These are phyloP conservation scores for Osmerus mordax DNA, from an alignment of 2,113 vertebrate species.

Conservation along the genomic window DNA sequence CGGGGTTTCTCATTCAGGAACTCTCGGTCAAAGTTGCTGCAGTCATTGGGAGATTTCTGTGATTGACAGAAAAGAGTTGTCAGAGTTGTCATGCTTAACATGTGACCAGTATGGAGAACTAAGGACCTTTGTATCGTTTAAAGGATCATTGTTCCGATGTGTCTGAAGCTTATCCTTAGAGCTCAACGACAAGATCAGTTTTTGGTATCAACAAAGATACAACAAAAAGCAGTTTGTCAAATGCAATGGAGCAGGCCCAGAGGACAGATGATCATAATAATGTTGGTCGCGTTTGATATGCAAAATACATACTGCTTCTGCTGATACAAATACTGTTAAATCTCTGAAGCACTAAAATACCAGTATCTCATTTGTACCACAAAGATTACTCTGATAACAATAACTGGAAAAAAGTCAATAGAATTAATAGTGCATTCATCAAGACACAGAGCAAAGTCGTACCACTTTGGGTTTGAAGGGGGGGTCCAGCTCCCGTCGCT, in stretches of 20 bases:
- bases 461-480: slow-evolving; percentile 98
- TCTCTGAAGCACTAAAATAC: neutral
- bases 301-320: too few species aligned
- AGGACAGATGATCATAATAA: too few species aligned
- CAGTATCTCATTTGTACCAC: neutral
- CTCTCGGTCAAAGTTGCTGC: slow-evolving; percentile 94
- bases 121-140: too few species aligned
- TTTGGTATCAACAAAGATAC: too few species aligned
- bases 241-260: too few species aligned
- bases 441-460: slow-evolving; percentile 35
- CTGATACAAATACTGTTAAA: neutral
- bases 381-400: neutral
- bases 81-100: slow-evolving; percentile 25
- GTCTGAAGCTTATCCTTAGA: too few species aligned
- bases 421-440: neutral
- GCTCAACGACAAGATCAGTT: too few species aligned
- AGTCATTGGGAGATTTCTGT: slow-evolving; percentile 89
- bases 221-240: too few species aligned
- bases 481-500: slow-evolving; percentile 81
- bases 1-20: slow-evolving; percentile 93
- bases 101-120: neutral
- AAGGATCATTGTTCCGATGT: too few species aligned
- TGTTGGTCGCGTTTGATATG: too few species aligned
- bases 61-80: slow-evolving; percentile 23
- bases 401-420: neutral